A percentile compares a stretch with the other conserved stretches of the same genome.
These are phyloP conservation scores for Centropristis striata DNA, from an alignment of 2,113 vertebrate genomes.

Conservation along the genomic window DNA sequence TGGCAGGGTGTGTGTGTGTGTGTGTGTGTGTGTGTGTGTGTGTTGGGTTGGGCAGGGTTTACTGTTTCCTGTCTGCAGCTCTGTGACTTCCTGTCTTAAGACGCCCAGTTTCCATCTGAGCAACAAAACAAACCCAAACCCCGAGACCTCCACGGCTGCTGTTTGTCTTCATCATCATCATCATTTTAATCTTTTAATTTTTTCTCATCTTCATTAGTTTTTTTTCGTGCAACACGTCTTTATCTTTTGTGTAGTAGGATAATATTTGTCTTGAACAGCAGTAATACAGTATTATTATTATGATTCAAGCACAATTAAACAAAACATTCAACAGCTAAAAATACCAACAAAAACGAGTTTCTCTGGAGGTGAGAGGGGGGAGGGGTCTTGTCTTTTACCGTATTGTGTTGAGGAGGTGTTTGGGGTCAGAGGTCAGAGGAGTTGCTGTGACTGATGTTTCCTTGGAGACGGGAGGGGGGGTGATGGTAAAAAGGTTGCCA, in stretches of 20 bases:
- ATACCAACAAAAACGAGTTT: too few species aligned
- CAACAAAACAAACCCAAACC: constrained; percentile 50
- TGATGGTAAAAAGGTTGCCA: constrained; percentile 6
- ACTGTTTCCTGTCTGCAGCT: constrained; percentile 67
- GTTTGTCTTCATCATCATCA: neutral
- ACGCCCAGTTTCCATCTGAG: constrained; percentile 66
- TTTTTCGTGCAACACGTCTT: too few species aligned
- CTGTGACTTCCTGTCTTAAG: constrained; percentile 75
- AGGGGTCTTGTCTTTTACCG: neutral
- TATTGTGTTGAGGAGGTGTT: neutral
- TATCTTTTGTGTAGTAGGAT: too few species aligned
- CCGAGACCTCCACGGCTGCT: neutral
- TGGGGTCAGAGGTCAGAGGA: constrained; percentile 34
- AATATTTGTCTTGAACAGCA: too few species aligned
- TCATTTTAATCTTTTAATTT: neutral
- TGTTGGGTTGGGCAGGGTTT: constrained; percentile 45
- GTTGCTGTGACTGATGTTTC: neutral
- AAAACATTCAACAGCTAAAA: too few species aligned
- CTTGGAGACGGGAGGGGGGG: neutral
- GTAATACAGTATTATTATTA: too few species aligned
- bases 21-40: constrained; percentile 16
- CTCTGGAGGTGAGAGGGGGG: neutral
- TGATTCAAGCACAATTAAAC: too few species aligned
- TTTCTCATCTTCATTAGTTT: neutral
- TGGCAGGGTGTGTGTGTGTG: neutral